Conservation (phyloP, 2,113 vertebrate species). For the human (Homo sapiens) region DNA sequence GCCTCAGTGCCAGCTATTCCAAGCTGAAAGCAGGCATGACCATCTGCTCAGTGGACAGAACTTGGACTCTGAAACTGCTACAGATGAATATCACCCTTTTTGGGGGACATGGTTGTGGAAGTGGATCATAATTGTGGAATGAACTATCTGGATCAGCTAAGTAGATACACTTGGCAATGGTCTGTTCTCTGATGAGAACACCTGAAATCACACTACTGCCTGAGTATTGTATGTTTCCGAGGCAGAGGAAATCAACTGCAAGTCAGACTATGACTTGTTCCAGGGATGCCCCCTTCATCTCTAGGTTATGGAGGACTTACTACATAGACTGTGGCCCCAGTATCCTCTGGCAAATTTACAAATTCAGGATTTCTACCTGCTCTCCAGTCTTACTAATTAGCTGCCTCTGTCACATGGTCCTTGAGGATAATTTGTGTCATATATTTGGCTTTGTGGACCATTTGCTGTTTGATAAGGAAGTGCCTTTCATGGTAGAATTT, state of each 20-base stretch:
- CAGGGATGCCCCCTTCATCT: background rate
- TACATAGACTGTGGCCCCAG: no score
- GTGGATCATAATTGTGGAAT: no score
- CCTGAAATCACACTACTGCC: background rate
- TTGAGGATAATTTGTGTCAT: background rate
- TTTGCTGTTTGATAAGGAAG: background rate
- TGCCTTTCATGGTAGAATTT: background rate
- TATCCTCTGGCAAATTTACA: background rate
- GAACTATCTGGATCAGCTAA: background rate
- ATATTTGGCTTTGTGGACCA: background rate
- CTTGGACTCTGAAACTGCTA: background rate
- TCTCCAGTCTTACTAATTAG: background rate
- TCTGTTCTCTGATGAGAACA: background rate
- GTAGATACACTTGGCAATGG: background rate
- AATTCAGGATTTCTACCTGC: background rate
- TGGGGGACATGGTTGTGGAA: background rate
- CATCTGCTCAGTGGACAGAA: background rate
- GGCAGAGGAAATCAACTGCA: background rate
- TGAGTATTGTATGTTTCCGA: background rate
- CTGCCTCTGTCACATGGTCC: background rate
- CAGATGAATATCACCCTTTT: background rate
- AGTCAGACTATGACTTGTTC: background rate
- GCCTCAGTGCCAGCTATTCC: background rate
- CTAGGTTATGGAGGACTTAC: background rate
- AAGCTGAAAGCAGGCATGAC: background rate